Percentiles rank a stretch among this genome's conserved stretches.
phyloP scores from a whole-genome alignment of 2,888 invertebrate species.

The Phengaris alcon region DNA sequence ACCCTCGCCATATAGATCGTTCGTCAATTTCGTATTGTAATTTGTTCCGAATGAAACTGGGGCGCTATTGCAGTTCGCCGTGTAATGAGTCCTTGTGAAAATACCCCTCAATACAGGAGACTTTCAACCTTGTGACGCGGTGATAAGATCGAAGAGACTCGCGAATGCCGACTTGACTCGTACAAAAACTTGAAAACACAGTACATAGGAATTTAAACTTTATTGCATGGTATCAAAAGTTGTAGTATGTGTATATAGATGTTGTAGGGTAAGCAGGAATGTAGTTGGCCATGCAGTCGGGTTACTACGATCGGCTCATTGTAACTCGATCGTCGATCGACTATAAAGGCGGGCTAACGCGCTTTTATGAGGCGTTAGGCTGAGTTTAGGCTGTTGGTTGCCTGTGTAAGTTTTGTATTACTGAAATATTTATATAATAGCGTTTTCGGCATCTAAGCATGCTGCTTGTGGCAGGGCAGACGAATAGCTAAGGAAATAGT shows the following conservation, averaged over 20 bases:
- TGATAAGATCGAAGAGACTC: background rate
- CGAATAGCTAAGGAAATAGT: too few relatives aligned
- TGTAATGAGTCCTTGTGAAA: conserved; percentile 2
- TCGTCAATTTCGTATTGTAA: conserved; percentile 20
- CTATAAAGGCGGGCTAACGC: background rate
- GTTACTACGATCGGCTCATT: conserved; percentile 2
- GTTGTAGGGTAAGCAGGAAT: background rate
- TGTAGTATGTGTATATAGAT: background rate
- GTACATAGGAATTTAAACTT: background rate
- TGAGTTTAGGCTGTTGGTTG: background rate
- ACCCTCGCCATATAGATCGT: background rate
- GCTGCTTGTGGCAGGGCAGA: too few relatives aligned
- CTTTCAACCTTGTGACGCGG: background rate
- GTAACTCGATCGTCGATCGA: conserved; percentile 11
- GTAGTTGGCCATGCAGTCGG: background rate
- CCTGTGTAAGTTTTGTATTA: too few relatives aligned
- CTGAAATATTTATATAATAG: too few relatives aligned
- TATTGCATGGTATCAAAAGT: background rate
- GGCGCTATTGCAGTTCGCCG: conserved; percentile 1
- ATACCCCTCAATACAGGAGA: background rate
- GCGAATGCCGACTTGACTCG: background rate
- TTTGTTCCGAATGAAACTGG: conserved; percentile 5
- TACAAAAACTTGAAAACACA: background rate
- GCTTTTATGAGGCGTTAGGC: background rate
- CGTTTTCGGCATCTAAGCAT: too few relatives aligned